Conservation (phyloP, 1,140 invertebrate species). For the Monomorium pharaonis region DNA sequence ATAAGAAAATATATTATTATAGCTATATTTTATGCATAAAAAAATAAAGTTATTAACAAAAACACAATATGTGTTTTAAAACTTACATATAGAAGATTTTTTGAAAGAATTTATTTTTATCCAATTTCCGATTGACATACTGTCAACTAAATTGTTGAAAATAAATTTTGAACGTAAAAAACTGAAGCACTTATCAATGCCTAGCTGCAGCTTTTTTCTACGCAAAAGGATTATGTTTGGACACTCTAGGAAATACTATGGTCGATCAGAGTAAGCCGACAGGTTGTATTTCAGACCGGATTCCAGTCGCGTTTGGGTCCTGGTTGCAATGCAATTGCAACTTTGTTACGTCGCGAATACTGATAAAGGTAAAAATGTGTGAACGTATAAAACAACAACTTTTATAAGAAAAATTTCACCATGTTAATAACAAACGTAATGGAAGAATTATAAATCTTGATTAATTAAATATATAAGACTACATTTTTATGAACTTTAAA, state of each 20-base stretch:
- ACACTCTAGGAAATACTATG: background rate
- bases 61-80: no score
- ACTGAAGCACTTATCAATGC: background rate
- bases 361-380: background rate
- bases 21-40: no score
- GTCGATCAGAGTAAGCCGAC: conserved; percentile 25
- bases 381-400: background rate
- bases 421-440: background rate
- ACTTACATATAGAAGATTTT: background rate
- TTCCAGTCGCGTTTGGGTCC: background rate
- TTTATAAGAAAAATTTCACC: background rate
- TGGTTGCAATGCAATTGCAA: background rate
- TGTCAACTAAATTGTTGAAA: background rate
- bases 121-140: background rate
- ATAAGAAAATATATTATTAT: no score
- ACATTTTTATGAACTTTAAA: background rate
- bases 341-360: background rate
- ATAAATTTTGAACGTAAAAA: conserved; percentile 22
- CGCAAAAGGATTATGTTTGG: background rate
- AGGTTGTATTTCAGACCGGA: conserved; percentile 10
- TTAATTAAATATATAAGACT: background rate
- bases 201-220: background rate
- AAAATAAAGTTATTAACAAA: no score
- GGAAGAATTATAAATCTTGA: background rate
- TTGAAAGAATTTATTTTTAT: conserved; percentile 6